Conservation (phyloP, 2,888 invertebrate species). For the Piscicola geometra region DNA sequence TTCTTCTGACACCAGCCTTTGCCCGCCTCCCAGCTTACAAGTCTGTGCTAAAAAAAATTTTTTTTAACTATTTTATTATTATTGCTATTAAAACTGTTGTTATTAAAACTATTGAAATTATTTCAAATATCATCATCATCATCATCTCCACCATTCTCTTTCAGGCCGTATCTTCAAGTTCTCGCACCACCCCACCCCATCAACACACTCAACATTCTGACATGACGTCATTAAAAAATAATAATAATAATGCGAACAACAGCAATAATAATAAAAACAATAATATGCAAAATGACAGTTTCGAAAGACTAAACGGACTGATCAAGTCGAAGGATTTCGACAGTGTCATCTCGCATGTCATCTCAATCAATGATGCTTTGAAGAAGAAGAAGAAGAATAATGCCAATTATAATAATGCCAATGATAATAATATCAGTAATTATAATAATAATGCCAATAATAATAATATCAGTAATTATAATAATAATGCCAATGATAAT, state of each 20-base stretch:
- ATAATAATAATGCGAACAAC: too few species aligned
- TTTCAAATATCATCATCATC: slow-evolving; percentile 17
- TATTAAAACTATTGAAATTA: too few species aligned
- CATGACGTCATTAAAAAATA: too few species aligned
- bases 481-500: neutral
- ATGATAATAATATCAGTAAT: neutral
- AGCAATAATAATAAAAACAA: neutral
- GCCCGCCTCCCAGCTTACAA: too few species aligned
- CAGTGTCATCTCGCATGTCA: neutral
- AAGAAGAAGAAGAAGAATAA: neutral
- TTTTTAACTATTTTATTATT: too few species aligned
- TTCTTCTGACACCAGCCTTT: too few species aligned
- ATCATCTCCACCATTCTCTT: neutral
- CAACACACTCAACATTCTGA: too few species aligned
- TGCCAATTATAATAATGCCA: neutral
- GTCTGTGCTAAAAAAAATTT: too few species aligned
- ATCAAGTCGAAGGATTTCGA: neutral
- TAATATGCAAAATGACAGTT: neutral
- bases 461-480: neutral
- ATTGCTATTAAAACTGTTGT: too few species aligned
- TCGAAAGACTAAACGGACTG: neutral
- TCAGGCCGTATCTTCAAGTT: too few species aligned
- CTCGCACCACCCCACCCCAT: too few species aligned
- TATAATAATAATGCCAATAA: neutral
- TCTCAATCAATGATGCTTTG: neutral